Evolutionary conservation across 2,113 vertebrate genomes (phyloP), one percentile per base, ranked within the genome.

Genomic region (Sturnira hondurensis): DNA sequence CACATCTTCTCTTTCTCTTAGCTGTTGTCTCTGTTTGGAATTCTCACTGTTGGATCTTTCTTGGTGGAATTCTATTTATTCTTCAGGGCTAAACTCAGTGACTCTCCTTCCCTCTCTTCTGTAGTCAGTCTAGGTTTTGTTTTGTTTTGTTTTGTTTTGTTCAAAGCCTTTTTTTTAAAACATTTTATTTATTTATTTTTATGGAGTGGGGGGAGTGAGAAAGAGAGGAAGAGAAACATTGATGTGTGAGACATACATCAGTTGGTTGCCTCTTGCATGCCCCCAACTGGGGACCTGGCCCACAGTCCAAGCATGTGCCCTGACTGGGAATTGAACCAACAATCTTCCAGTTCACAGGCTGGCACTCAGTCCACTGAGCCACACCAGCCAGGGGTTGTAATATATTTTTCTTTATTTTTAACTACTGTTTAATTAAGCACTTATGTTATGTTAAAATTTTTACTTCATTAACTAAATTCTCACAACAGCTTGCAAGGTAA

Each of bases 401-500:
- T 4, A 76, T 33, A 71, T 16, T 88, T 85, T 61, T 16, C 36
- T 92, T 65, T 76, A 43, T 70, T 91, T 91, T 88, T 84, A 93
- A 93, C 16, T 78, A 10, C 5, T 19, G 3, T 63, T 82, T 73
- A 52, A 84, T 88, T 87, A 43, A 88, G n/a, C 11, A n/a, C 65
- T 16, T 65, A 9, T 28, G 41, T 86, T 93, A 14, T 95, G 20
- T 38, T 85, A 52, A 58, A 68, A 15, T 61, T 89, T 96, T 89
- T 90, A 77, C 8, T 94, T 94, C 15, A 36, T 86, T 67, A 33
- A 77, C 22, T 91, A 85, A 86, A 71, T 95, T 33, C 41, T 91
- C 43, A 86, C 31, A 71, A 3, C 3, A 4, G 36, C 31, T 33
- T 74, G 91, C 26, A 93, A 56, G 4, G n/a, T 76, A 5, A 73